These are phyloP conservation scores for Ptyas mucosa DNA, from an alignment of 2,113 vertebrate species.

Conservation along the genomic window DNA sequence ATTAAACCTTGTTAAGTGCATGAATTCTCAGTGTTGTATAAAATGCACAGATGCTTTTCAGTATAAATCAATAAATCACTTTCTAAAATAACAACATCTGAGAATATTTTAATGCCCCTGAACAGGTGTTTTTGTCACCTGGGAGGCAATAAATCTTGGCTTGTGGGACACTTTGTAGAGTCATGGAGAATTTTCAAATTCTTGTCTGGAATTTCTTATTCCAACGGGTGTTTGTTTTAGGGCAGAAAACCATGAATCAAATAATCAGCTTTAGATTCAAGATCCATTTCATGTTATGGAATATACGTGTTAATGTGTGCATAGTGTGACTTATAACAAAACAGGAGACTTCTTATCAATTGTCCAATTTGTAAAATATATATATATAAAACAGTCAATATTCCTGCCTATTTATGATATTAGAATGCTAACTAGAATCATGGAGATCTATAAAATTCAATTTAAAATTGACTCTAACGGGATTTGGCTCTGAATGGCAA, in stretches of 20 bases:
- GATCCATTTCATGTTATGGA: not conserved
- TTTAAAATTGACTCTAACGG: not conserved
- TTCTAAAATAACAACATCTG: not conserved
- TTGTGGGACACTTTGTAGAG: slow-evolving; percentile 2
- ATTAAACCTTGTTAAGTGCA: slow-evolving; percentile 40
- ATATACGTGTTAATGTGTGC: not conserved
- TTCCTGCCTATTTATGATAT: not conserved
- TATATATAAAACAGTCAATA: not conserved
- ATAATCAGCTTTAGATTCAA: not conserved
- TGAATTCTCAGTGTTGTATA: slow-evolving; percentile 33
- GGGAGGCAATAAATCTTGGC: not conserved
- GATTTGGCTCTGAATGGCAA: not conserved
- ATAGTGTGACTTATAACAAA: not conserved
- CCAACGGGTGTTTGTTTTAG: not conserved
- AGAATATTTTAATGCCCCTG: slow-evolving; percentile 18
- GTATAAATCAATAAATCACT: slow-evolving; percentile 29
- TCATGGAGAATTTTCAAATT: not conserved
- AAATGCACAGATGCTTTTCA: slow-evolving; percentile 29
- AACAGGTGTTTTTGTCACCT: slow-evolving; percentile 17
- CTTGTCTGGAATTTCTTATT: not conserved
- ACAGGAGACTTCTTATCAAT: not conserved
- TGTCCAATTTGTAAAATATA: not conserved
- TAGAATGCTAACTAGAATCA: not conserved
- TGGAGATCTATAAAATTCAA: not conserved
- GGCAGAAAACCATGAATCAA: not conserved